phyloP scores from a whole-genome alignment of 2,797 vertebrate genomes.

The Menidia menidia region DNA sequence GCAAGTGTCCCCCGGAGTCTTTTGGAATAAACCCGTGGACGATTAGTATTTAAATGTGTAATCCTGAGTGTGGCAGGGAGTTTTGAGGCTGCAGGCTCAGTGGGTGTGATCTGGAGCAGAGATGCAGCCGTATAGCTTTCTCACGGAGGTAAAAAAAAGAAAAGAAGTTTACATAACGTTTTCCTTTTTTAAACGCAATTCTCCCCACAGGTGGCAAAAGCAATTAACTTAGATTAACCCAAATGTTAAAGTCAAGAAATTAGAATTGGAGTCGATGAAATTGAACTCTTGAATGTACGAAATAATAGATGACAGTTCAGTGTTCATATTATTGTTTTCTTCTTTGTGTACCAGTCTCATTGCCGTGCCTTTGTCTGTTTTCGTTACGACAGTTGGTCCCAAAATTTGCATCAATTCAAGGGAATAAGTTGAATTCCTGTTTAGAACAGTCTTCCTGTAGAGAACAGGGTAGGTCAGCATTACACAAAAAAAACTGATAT shows the following conservation, averaged over 20 bases:
- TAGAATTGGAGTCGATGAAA: too few relatives aligned
- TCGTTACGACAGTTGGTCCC: neutral
- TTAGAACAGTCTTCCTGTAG: neutral
- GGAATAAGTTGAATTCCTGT: neutral
- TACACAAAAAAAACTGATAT: too few relatives aligned
- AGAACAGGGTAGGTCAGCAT: too few relatives aligned
- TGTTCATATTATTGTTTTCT: neutral
- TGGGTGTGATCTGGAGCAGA: conserved; percentile 72
- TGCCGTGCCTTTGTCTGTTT: neutral
- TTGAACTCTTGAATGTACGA: rapidly evolving
- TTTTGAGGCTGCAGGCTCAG: conserved; percentile 33
- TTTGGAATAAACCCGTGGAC: neutral
- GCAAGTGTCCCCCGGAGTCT: neutral
- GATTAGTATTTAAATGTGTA: conserved; percentile 17
- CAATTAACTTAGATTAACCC: too few relatives aligned
- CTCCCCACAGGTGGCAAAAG: neutral
- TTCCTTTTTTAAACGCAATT: conserved; percentile 22
- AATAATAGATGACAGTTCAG: rapidly evolving
- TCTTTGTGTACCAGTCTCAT: neutral
- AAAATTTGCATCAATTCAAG: neutral
- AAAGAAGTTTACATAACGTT: conserved; percentile 51
- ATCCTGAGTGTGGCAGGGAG: conserved; percentile 19
- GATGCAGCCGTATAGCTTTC: conserved; percentile 44
- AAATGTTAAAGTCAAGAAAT: too few relatives aligned
- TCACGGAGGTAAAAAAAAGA: conserved; percentile 64